A percentile compares a stretch with the other conserved stretches of the same genome.
Evolutionary conservation across 2,888 invertebrate species (phyloP).

Genomic region (Acheta domesticus): DNA sequence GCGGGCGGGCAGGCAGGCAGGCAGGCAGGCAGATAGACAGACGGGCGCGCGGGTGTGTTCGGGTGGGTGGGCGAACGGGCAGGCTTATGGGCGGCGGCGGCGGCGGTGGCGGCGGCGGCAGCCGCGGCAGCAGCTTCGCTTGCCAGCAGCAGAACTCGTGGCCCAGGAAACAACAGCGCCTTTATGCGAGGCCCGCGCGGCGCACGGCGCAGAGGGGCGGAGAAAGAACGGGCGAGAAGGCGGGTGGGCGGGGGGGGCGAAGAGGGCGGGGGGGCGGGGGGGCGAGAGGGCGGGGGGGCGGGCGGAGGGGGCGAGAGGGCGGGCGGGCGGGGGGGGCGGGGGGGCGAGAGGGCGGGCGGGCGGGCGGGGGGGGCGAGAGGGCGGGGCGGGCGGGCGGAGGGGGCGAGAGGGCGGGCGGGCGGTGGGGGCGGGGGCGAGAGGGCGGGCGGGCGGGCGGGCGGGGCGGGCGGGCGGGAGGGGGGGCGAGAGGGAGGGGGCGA

Average conservation of each 20-base stretch:
- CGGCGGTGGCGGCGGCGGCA: neutral
- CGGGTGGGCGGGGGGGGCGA: neutral
- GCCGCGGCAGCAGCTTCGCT: neutral
- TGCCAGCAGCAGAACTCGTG: slow-evolving; percentile 18
- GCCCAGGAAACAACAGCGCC: slow-evolving; percentile 7
- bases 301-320: neutral
- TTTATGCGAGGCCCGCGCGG: neutral
- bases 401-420: neutral
- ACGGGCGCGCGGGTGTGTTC: neutral
- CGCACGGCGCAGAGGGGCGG: neutral
- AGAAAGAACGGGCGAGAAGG: neutral
- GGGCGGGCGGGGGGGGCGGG: neutral
- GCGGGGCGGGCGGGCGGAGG: neutral
- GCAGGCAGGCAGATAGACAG: neutral
- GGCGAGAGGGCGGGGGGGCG: neutral
- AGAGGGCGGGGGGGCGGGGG: neutral
- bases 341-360: neutral
- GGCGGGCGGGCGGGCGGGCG: neutral
- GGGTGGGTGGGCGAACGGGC: neutral
- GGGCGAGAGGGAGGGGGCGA: neutral
- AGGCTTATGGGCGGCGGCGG: neutral
- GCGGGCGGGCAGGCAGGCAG: neutral
- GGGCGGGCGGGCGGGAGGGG: neutral
- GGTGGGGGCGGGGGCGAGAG: neutral
- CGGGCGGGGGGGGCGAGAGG: neutral